Evolutionary conservation across 2,797 vertebrate genomes (phyloP).

Genomic region (Lophius americanus): DNA sequence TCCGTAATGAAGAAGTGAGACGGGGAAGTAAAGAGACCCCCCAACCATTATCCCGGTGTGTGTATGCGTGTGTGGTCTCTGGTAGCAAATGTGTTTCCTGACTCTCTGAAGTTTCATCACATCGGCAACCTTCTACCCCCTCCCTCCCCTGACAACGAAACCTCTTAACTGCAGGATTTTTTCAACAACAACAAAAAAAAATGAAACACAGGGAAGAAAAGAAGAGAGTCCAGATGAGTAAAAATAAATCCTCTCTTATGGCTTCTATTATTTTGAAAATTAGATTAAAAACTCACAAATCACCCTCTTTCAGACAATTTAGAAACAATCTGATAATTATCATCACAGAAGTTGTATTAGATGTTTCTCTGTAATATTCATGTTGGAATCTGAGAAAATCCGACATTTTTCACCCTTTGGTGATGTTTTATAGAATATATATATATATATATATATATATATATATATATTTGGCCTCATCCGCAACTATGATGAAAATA

Average conservation of each 20-base stretch:
- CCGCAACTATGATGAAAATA: too few species aligned
- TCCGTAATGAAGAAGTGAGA: conserved; percentile 62
- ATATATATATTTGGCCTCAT: too few species aligned
- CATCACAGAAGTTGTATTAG: neutral
- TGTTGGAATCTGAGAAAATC: neutral
- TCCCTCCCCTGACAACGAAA: conserved; percentile 7
- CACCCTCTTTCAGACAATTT: too few species aligned
- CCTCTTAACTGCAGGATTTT: conserved; percentile 37
- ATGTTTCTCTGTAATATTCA: neutral
- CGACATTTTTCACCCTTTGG: too few species aligned
- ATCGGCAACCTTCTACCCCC: neutral
- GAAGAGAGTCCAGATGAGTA: too few species aligned
- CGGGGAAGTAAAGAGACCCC: conserved; percentile 51
- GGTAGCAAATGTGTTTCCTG: conserved; percentile 79
- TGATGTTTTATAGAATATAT: too few species aligned
- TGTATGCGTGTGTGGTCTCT: conserved; percentile 28
- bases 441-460: too few species aligned
- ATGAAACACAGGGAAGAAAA: too few species aligned
- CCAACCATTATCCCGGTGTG: conserved; percentile 8
- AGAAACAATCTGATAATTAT: too few species aligned
- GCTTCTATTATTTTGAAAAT: neutral
- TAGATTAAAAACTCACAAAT: neutral
- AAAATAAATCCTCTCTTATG: neutral
- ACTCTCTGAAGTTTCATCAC: conserved; percentile 46
- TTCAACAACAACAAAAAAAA: conserved; percentile 12